Evolutionary conservation across 92 coral and sea anemone genomes (phyloP).

Genomic region (Actinernus sp.): DNA sequence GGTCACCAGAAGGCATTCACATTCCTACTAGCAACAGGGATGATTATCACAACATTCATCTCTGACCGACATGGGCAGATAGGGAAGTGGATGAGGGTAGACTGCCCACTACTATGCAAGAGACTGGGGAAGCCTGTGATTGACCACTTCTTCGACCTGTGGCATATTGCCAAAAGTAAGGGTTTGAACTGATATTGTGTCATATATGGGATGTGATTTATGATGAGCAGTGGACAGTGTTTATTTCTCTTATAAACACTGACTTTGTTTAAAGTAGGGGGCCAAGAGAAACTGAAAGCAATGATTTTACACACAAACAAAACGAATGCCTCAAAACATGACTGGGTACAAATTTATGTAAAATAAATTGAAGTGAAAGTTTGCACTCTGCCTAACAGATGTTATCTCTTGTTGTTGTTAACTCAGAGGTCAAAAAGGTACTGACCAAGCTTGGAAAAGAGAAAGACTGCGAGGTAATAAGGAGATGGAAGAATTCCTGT

Average conservation of each 20-base stretch:
- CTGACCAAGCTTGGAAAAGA: constrained; percentile 55
- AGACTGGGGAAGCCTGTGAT: constrained; percentile 62
- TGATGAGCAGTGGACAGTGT: too few relatives aligned
- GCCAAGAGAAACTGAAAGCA: too few relatives aligned
- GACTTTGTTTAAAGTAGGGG: too few relatives aligned
- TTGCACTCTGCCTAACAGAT: neutral
- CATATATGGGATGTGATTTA: too few relatives aligned
- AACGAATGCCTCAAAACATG: too few relatives aligned
- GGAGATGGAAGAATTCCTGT: constrained; percentile 70
- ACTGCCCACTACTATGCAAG: constrained; percentile 59
- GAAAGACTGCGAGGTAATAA: constrained; percentile 52
- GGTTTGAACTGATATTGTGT: too few relatives aligned
- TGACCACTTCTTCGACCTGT: constrained; percentile 76
- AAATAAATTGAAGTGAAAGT: too few relatives aligned
- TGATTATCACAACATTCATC: constrained; percentile 61
- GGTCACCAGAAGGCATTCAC: constrained; percentile 64
- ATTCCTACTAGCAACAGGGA: constrained; percentile 53
- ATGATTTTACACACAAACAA: too few relatives aligned
- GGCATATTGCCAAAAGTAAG: constrained; percentile 85
- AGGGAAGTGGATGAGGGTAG: constrained; percentile 77
- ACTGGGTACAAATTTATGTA: too few relatives aligned
- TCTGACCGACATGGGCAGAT: constrained; percentile 65
- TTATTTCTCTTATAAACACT: too few relatives aligned
- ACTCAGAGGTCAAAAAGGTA: constrained; percentile 59
- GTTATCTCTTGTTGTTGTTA: neutral